Evolutionary conservation across 1,140 invertebrate species (phyloP), one percentile per base, ranked within the genome.

Genomic region (Portunus trituberculatus): DNA sequence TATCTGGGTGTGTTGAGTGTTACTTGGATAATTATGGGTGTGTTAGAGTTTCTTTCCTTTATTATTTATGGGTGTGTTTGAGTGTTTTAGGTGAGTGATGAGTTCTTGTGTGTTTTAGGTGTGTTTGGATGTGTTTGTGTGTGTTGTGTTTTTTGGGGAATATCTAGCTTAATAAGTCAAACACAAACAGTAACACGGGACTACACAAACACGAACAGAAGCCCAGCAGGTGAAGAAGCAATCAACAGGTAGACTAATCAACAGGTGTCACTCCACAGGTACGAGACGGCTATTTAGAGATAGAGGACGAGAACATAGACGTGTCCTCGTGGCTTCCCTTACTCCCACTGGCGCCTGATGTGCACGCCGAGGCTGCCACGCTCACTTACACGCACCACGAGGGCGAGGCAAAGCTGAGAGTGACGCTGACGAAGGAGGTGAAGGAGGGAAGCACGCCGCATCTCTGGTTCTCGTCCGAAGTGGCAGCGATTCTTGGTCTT

Each of bases 391-490:
- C 93, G 95, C 96, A 93, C 83, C n/a, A 94, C 91, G 52, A 67
- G n/a, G 92, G 89, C 67, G 16, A 84, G 31, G 25, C 31, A n/a
- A 59, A 87, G 59, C 89, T 96, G 90, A 76, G 88, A 29, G 82
- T 96, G 52, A 96, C 93, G 96, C 97, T 97, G 4, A 97, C 97
- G 4, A 97, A 97, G 96, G 95, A 96, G 0, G 97, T 98, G 7
- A 95, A 96, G 67, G 96, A 97, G 16, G 98, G 97, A 0, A 97
- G 98, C 94, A 97, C 98, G 96, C 96, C 99, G 0, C 97, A 97
- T 14, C 97, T 99, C 95, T 99, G 99, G 99, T 99, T 99, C 96
- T 98, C 98, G 0, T 98, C 98, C 86, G 98, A 98, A 92, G 94
- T 97, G 12, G 97, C 98, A 0, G 97, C 98, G 3, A 97, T 98